Evolutionary conservation across 2,113 vertebrate species (phyloP), one percentile per base, ranked within the genome.

Genomic region (Anoura caudifer): DNA sequence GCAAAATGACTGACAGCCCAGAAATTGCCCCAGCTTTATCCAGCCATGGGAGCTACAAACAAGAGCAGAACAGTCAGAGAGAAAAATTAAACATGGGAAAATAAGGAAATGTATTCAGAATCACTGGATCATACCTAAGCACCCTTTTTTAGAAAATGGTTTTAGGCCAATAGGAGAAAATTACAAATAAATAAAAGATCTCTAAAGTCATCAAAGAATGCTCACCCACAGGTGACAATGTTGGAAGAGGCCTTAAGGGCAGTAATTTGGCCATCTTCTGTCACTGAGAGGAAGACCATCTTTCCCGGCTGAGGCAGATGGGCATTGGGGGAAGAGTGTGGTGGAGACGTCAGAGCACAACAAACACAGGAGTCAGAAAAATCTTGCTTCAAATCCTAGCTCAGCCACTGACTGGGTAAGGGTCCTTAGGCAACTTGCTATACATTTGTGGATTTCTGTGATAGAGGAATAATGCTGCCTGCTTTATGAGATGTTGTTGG

Each of bases 1-100:
- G 91, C 97, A 98, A 96, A 98, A 91, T 94, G 96, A 97, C 17
- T 97, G 97, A 89, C 91, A 36, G 76, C 5, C 95, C 87, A 90
- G 86, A 97, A 95, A 90, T 7, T 38, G 84, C n/a, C 83, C 87
- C 24, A 61, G 79, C 76, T 97, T 92, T 82, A 85, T 73, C 76
- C 90, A 96, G 65, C 76, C 54, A 65, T 14, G 0, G 79, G 72
- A 91, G 79, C 45, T 87, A 43, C 89, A 97, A 90, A 96, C 77
- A 90, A 95, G 82, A 94, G 59, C 69, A 5, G n/a, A 92, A 52
- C 52, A 82, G 36, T 87, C 84, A 81, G 73, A 83, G 10, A 92
- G 87, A 94, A 92, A 96, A 96, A 96, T 95, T 94, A 96, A 95
- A 95, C 84, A 85, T 36, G 52, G 52, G 69, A 54, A 12, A 9